Evolutionary conservation across 2,797 vertebrate species (phyloP).

Genomic region (Lutjanus campechanus): DNA sequence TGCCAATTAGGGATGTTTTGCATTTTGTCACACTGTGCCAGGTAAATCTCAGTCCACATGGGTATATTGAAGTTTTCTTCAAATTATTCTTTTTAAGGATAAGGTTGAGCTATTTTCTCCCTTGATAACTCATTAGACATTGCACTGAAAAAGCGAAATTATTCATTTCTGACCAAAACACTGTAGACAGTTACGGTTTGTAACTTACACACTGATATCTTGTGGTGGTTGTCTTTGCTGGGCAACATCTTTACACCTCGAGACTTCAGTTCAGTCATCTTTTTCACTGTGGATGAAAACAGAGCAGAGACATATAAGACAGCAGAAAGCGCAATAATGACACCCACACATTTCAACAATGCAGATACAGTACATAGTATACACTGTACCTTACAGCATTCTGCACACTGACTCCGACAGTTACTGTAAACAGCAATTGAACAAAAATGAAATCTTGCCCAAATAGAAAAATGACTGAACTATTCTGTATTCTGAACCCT

Average conservation of each 20-base stretch:
- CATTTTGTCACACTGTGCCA: neutral
- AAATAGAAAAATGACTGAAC: neutral
- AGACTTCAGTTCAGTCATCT: constrained; percentile 98
- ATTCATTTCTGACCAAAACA: neutral
- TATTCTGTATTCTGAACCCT: neutral
- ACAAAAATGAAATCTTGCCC: neutral
- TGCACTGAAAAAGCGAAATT: neutral
- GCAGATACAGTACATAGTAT: neutral
- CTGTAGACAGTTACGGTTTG: too few species aligned
- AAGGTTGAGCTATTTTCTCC: neutral
- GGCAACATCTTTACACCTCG: constrained; percentile 98
- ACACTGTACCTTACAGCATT: neutral
- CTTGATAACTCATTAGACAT: neutral
- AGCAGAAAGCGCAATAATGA: constrained; percentile 16
- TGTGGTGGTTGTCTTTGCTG: constrained; percentile 98
- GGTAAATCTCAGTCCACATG: neutral
- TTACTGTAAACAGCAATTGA: constrained; percentile 17
- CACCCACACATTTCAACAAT: constrained; percentile 4
- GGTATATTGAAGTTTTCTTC: neutral
- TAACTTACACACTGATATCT: constrained; percentile 98
- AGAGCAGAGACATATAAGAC: constrained; percentile 10
- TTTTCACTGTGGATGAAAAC: constrained; percentile 90
- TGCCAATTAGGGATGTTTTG: neutral
- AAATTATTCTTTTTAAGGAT: neutral
- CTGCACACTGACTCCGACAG: constrained; percentile 7